Base-by-base conservation (phyloP, 2,797 vertebrate genomes). In the Adrianichthys oophorus region DNA sequence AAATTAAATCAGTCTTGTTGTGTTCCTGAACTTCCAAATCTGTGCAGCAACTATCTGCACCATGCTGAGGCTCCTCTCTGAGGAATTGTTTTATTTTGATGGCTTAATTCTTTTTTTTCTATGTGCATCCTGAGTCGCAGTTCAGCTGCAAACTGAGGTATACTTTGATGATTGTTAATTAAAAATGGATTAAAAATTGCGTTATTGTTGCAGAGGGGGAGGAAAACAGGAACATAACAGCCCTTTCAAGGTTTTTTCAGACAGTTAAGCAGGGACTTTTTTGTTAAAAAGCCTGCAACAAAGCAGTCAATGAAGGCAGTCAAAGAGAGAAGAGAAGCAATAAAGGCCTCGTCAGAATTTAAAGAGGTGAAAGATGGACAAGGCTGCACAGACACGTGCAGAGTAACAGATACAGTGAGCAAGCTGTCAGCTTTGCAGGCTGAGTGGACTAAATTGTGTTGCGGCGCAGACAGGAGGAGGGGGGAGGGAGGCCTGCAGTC, bases 391-490 rank as follows among this genome's bases (percentile, higher is more conserved):
- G 37, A 5, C 42, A 19, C 54, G 37, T 18, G 41, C 19, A 42
- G 1, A 26, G 15, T 37, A 17, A 21, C 44, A 48, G 17, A 63
- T n/a, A 55, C 49, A 68, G 54, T 19, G 52, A 76, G 61, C 46
- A 44, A 49, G 65, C 63, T 72, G 70, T 65, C 67, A 71, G 43
- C 45, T 70, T 44, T 56, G 50, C 52, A 44, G 26, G 37, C 52
- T 67, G 70, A 71, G 55, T 65, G 73, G 58, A 64, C 67, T 62
- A 70, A 72, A 82, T 46, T 65, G 59, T 71, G 56, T 43, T 44
- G 50, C 70, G 62, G 74, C 40, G 57, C 41, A 59, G 51, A 45
- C 0, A 29, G 24, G 14, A 51, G 40, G 50, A n/a, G 45, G 8
- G 23, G 45, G 8, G 23, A 29, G 21, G 16, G n/a, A 43, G 42